phyloP scores from a whole-genome alignment of 2,113 vertebrate genomes.

The Semicossyphus pulcher region DNA sequence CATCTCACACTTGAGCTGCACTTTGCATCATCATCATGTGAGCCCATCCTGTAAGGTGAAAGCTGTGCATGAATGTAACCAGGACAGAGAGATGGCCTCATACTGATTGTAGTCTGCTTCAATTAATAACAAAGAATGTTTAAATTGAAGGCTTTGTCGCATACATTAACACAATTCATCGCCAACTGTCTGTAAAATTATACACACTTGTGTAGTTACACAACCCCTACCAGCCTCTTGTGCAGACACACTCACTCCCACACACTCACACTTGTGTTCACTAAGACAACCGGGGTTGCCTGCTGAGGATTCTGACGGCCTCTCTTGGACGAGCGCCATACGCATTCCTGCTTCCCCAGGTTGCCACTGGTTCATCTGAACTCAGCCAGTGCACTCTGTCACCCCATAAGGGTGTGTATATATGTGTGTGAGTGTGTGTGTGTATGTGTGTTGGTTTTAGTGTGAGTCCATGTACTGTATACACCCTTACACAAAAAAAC shows the following conservation, averaged over 20 bases:
- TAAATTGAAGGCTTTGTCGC: background rate
- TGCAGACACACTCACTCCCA: slow-evolving; percentile 63
- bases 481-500: slow-evolving; percentile 29
- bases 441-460: slow-evolving; percentile 26
- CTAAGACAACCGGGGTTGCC: slow-evolving; percentile 83
- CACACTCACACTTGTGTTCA: slow-evolving; percentile 74
- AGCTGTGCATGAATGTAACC: background rate
- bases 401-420: slow-evolving; percentile 76
- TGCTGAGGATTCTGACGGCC: slow-evolving; percentile 80
- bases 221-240: slow-evolving; percentile 48
- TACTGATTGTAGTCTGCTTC: background rate
- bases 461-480: slow-evolving; percentile 53
- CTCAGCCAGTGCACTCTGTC: slow-evolving; percentile 85
- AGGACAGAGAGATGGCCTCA: background rate
- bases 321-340: slow-evolving; percentile 81
- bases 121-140: slow-evolving; percentile 2
- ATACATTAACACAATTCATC: slow-evolving; percentile 30
- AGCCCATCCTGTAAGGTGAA: background rate
- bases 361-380: slow-evolving; percentile 86
- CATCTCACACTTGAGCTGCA: background rate
- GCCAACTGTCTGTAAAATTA: slow-evolving; percentile 59
- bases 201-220: slow-evolving; percentile 41
- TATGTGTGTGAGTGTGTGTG: slow-evolving; percentile 45
- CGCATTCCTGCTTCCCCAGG: slow-evolving; percentile 84
- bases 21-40: background rate